Conservation (phyloP, 2,113 vertebrate species). For the Cairina moschata region DNA sequence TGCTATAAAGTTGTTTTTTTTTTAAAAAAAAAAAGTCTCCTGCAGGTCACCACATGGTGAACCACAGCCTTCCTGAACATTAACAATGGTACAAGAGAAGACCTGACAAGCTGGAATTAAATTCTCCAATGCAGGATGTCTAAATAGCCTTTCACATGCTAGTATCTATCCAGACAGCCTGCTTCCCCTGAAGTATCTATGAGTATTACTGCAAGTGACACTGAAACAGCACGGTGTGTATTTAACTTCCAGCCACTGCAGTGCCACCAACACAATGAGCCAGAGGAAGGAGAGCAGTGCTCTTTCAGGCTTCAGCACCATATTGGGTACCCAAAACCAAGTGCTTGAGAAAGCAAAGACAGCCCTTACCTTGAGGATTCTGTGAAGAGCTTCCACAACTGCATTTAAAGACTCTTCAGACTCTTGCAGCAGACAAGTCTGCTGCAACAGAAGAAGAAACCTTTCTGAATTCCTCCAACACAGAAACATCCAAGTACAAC, state of each 20-base stretch:
- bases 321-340: fast-evolving
- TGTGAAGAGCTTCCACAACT: neutral
- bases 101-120: neutral
- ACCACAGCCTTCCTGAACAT: neutral
- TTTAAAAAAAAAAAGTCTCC: neutral
- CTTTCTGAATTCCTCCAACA: fast-evolving
- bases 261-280: neutral
- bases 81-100: neutral
- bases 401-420: neutral
- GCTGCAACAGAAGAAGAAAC: neutral
- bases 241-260: neutral
- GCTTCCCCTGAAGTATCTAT: neutral
- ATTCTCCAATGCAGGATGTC: neutral
- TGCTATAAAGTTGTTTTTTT: neutral
- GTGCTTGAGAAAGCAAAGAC: neutral
- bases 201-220: neutral
- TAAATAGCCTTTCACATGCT: neutral
- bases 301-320: neutral
- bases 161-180: neutral
- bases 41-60: neutral
- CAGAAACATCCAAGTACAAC: neutral
- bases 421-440: neutral
- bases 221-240: neutral
- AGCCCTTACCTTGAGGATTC: neutral
- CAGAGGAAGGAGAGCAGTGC: neutral